These are phyloP conservation scores for Anguilla pacifica DNA, from an alignment of 2,797 vertebrate species.

Conservation along the genomic window DNA sequence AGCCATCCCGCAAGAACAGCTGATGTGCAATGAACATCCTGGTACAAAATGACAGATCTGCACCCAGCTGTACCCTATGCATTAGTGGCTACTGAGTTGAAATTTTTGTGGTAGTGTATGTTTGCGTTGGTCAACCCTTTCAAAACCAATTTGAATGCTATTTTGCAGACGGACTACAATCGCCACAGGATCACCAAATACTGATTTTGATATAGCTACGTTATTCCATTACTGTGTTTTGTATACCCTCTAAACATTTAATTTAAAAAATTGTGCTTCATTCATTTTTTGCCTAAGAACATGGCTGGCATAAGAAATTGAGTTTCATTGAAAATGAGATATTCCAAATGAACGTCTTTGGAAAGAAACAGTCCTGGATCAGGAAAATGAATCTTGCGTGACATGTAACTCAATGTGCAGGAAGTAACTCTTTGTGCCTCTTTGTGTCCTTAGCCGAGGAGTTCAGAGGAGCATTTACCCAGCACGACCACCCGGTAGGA, in stretches of 20 bases:
- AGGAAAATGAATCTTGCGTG: constrained; percentile 7
- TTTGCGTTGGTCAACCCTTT: too few species aligned
- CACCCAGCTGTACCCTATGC: background rate
- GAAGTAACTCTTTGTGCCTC: background rate
- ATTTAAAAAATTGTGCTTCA: too few species aligned
- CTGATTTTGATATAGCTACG: too few species aligned
- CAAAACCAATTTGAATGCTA: too few species aligned
- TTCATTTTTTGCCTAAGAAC: too few species aligned
- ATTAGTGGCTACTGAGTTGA: background rate
- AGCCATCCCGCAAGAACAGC: background rate
- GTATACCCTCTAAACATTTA: too few species aligned
- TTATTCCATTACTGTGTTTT: too few species aligned
- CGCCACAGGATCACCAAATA: too few species aligned
- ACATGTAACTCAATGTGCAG: background rate
- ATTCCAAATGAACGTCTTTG: constrained; percentile 2
- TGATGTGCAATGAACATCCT: background rate
- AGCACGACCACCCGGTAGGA: background rate
- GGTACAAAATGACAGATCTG: background rate
- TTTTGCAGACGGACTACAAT: too few species aligned
- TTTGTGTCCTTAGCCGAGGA: background rate
- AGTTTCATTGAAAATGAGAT: background rate
- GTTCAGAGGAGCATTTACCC: background rate
- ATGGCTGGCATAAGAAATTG: too few species aligned
- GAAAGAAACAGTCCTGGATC: background rate
- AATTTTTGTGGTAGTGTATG: background rate